Evolutionary conservation across 2,797 vertebrate genomes (phyloP).

Genomic region (Siniperca obscura): DNA sequence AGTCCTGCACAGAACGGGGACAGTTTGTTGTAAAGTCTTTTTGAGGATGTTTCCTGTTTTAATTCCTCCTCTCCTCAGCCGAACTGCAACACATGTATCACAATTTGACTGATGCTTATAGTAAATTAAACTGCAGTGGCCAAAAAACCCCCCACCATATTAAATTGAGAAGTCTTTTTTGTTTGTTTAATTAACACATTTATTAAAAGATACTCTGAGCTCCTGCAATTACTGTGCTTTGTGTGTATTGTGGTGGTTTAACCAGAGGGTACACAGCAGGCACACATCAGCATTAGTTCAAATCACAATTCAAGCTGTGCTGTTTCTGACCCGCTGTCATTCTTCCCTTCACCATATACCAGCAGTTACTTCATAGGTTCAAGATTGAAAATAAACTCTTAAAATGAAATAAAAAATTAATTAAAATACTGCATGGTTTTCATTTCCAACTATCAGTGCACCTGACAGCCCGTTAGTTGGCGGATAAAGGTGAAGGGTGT

Average conservation of each 20-base stretch:
- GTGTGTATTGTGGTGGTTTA: constrained; percentile 17
- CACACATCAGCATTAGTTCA: constrained; percentile 22
- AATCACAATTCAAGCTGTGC: constrained; percentile 38
- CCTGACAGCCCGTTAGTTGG: constrained; percentile 14
- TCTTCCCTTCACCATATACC: neutral
- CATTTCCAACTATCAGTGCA: constrained; percentile 2
- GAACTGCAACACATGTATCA: neutral
- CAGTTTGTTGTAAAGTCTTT: neutral
- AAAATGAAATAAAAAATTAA: neutral
- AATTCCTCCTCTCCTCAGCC: neutral
- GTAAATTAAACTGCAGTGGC: neutral
- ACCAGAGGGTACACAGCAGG: constrained; percentile 39
- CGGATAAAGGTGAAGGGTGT: constrained; percentile 40
- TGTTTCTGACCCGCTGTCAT: constrained; percentile 17
- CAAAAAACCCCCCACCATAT: neutral
- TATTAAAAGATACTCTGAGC: constrained; percentile 6
- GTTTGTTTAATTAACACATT: neutral
- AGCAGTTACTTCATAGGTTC: neutral
- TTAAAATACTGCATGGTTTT: neutral
- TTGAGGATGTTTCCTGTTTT: constrained; percentile 2
- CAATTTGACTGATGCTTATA: neutral
- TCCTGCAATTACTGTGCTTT: constrained; percentile 6
- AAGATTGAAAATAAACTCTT: constrained; percentile 12
- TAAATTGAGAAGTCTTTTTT: neutral
- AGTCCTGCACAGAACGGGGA: constrained; percentile 86